Conservation (phyloP, 2,888 invertebrate species). For the Ecdyonurus torrentis region DNA sequence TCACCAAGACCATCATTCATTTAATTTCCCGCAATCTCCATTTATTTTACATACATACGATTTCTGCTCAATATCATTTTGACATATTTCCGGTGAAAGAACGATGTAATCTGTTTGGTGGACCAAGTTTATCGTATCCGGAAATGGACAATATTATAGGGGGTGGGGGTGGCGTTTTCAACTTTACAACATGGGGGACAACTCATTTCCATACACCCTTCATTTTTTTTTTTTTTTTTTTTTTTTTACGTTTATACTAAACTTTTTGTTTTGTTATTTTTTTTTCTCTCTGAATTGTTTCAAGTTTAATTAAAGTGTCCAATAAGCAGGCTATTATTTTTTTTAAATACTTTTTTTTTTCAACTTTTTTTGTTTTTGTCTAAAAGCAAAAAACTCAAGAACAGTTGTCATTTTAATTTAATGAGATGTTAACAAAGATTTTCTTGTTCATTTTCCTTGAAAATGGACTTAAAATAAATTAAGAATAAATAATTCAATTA, state of each 20-base stretch:
- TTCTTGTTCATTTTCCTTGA: no score
- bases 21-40: not conserved
- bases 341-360: not conserved
- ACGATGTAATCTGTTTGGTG: not conserved
- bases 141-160: not conserved
- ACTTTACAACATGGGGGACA: no score
- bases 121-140: not conserved
- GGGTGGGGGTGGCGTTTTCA: no score
- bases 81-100: not conserved
- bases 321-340: not conserved
- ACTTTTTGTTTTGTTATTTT: no score
- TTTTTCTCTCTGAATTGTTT: not conserved
- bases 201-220: no score
- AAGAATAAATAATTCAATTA: no score
- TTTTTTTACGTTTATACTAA: not conserved
- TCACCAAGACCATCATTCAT: no score
- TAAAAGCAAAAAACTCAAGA: not conserved
- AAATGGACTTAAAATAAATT: no score
- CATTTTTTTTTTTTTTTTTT: no score
- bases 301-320: not conserved
- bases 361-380: no score
- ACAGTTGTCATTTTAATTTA: not conserved
- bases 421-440: no score
- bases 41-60: not conserved
- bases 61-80: not conserved